Evolutionary conservation across 2,888 invertebrate species (phyloP).

Genomic region (Zygogramma bicolorata): DNA sequence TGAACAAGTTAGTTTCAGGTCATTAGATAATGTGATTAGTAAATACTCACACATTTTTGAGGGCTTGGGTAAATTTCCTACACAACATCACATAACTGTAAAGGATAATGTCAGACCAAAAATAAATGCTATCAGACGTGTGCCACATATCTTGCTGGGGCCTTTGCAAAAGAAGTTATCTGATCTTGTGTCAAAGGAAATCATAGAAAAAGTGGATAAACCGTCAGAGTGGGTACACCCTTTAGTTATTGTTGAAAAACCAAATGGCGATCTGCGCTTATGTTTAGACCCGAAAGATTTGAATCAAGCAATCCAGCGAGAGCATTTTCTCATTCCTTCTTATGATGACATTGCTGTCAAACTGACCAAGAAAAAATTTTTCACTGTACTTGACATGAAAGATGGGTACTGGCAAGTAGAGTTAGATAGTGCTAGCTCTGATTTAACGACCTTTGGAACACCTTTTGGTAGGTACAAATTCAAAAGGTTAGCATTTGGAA

Average conservation of each 20-base stretch:
- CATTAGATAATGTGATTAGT: slow-evolving; percentile 22
- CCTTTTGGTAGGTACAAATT: too few relatives aligned
- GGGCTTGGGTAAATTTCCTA: slow-evolving; percentile 37
- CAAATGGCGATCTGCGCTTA: too few relatives aligned
- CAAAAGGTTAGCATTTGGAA: too few relatives aligned
- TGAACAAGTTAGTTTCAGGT: slow-evolving; percentile 10
- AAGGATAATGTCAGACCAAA: slow-evolving; percentile 33
- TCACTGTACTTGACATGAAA: too few relatives aligned
- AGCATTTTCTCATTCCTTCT: too few relatives aligned
- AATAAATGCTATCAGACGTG: slow-evolving; percentile 31
- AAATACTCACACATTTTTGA: slow-evolving; percentile 26
- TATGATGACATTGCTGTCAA: too few relatives aligned
- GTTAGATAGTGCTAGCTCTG: too few relatives aligned
- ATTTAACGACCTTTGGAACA: too few relatives aligned
- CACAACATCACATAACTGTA: slow-evolving; percentile 33
- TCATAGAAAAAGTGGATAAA: slow-evolving; percentile 25
- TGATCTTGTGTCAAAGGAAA: slow-evolving; percentile 15
- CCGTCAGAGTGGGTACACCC: slow-evolving; percentile 24
- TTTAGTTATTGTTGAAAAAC: slow-evolving; percentile 13
- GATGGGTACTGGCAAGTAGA: too few relatives aligned
- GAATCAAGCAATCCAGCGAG: too few relatives aligned
- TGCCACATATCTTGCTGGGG: slow-evolving; percentile 27
- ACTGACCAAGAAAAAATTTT: too few relatives aligned
- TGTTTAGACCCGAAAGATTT: too few relatives aligned
- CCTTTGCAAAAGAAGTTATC: slow-evolving; percentile 29